phyloP scores from a whole-genome alignment of 2,888 invertebrate species.

The Diarsia rubi region DNA sequence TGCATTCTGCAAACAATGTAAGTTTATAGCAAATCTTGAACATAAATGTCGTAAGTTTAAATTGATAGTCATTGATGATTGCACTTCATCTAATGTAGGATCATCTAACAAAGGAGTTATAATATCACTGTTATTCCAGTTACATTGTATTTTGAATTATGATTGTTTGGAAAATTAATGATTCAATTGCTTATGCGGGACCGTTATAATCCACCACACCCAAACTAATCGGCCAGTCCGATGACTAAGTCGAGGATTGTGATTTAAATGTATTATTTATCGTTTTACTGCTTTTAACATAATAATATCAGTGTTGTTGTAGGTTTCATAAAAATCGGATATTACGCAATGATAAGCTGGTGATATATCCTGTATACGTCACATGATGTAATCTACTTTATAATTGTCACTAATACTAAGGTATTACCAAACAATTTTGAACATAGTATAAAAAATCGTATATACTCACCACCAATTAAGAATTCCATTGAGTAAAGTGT shows the following conservation, averaged over 20 bases:
- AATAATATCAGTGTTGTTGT: slow-evolving; percentile 19
- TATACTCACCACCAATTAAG: slow-evolving; percentile 74
- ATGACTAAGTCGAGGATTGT: slow-evolving; percentile 39
- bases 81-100: neutral
- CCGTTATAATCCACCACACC: slow-evolving; percentile 38
- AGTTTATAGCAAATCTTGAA: neutral
- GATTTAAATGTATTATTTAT: slow-evolving; percentile 50
- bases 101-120: neutral
- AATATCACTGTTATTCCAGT: neutral
- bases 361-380: neutral
- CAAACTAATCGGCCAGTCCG: slow-evolving; percentile 39
- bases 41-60: neutral
- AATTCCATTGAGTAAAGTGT: slow-evolving; percentile 70
- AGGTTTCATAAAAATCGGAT: neutral
- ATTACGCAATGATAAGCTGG: slow-evolving; percentile 7
- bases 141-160: slow-evolving; percentile 32
- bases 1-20: neutral
- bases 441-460: neutral
- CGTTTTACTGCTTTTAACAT: slow-evolving; percentile 10
- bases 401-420: neutral
- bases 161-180: slow-evolving; percentile 44
- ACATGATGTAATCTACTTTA: neutral
- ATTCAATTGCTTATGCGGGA: slow-evolving; percentile 47
- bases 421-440: neutral
- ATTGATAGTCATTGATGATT: neutral